Percentiles rank a stretch among this genome's conserved stretches.
phyloP scores from a whole-genome alignment of 2,797 vertebrate genomes.

The Chelon labrosus region DNA sequence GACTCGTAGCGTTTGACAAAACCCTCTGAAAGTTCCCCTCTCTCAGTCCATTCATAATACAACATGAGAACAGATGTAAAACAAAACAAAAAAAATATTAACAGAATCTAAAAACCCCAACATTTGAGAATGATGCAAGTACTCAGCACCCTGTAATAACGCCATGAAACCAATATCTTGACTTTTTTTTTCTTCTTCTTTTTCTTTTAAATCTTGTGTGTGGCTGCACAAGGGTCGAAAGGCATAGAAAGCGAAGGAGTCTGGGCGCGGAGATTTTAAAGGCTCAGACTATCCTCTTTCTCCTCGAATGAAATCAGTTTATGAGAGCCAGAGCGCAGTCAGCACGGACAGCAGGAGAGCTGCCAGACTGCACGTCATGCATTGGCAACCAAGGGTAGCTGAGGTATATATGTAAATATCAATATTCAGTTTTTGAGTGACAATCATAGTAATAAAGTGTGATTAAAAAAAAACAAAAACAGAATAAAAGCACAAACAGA shows the following conservation, averaged over 20 bases:
- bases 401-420: conserved; percentile 60
- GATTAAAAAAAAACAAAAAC: conserved; percentile 28
- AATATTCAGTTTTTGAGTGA: conserved; percentile 41
- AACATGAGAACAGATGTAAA: conserved; percentile 60
- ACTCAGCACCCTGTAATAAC: conserved; percentile 83
- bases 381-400: conserved; percentile 93
- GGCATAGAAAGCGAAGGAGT: conserved; percentile 81
- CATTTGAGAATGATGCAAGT: conserved; percentile 75
- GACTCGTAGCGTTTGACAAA: conserved; percentile 42
- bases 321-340: conserved; percentile 93
- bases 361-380: conserved; percentile 89
- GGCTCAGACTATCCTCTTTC: conserved; percentile 79
- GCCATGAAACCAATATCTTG: conserved; percentile 78
- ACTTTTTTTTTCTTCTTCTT: conserved; percentile 43
- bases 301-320: conserved; percentile 83
- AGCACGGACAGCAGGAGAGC: conserved; percentile 91
- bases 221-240: conserved; percentile 86
- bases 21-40: conserved; percentile 20
- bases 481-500: conserved; percentile 44
- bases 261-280: conserved; percentile 76
- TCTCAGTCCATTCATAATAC: conserved; percentile 50
- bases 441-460: conserved; percentile 38
- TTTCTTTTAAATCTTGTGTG: conserved; percentile 69
- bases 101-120: conserved; percentile 62
- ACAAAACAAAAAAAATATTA: conserved; percentile 54